Conservation (phyloP, 2,888 invertebrate genomes). For the Tortricodes alternella region DNA sequence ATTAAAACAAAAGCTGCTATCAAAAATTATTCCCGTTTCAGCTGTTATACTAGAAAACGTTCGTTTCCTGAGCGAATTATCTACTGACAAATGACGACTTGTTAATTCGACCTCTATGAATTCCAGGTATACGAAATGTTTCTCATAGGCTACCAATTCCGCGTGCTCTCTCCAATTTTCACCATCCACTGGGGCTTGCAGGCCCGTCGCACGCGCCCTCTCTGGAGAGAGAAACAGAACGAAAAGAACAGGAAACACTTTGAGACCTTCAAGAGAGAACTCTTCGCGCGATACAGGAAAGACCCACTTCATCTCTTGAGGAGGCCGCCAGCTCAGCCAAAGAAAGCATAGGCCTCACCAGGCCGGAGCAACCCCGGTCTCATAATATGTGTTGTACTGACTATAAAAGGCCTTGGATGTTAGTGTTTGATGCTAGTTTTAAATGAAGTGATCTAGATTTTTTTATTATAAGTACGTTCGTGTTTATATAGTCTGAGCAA, state of each 20-base stretch:
- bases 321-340: constrained; percentile 57
- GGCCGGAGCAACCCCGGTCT: constrained; percentile 74
- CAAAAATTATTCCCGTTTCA: too few relatives aligned
- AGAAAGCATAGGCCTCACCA: constrained; percentile 77
- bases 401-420: constrained; percentile 30
- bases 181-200: constrained; percentile 96
- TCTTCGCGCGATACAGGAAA: constrained; percentile 88
- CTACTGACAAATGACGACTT: too few relatives aligned
- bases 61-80: too few relatives aligned
- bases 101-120: neutral
- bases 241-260: constrained; percentile 91
- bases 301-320: constrained; percentile 82
- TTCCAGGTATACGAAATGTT: constrained; percentile 95
- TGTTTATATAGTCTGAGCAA: neutral
- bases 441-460: neutral
- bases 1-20: too few relatives aligned
- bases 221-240: constrained; percentile 94
- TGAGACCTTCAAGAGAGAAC: constrained; percentile 91
- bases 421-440: neutral
- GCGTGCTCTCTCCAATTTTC: constrained; percentile 93
- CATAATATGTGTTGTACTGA: constrained; percentile 39
- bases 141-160: constrained; percentile 93
- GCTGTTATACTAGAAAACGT: too few relatives aligned
- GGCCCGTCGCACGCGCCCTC: constrained; percentile 88
- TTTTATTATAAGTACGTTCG: neutral